Conservation (phyloP, 1,140 invertebrate species). For the Zeugodacus cucurbitae region DNA sequence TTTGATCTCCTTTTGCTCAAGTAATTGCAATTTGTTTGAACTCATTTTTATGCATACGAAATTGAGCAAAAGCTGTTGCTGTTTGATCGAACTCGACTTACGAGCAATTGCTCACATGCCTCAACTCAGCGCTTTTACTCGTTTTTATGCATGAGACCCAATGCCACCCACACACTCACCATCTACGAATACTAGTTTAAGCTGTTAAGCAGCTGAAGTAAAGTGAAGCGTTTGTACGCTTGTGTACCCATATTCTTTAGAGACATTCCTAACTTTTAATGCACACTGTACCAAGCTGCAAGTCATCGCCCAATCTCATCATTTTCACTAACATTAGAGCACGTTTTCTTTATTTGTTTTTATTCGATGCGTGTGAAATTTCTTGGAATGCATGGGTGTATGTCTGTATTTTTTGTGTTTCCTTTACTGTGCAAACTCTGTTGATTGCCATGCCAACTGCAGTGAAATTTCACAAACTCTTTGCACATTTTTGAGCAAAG, state of each 20-base stretch:
- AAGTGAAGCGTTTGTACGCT: neutral
- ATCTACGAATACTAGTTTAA: neutral
- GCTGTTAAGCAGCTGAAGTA: neutral
- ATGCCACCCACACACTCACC: neutral
- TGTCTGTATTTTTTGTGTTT: neutral
- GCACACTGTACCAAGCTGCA: neutral
- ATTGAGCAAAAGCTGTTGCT: too few relatives aligned
- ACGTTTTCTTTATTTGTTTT: constrained; percentile 28
- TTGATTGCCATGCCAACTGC: constrained; percentile 1
- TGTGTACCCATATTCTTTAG: neutral
- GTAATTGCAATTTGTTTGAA: too few relatives aligned
- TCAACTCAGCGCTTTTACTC: too few relatives aligned
- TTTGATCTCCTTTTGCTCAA: too few relatives aligned
- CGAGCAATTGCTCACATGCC: too few relatives aligned
- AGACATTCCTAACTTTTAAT: constrained; percentile 3
- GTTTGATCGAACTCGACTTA: too few relatives aligned
- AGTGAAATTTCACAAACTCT: constrained; percentile 13
- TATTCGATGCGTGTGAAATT: neutral
- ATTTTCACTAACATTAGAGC: constrained; percentile 27
- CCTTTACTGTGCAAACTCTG: neutral
- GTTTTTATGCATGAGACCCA: neutral
- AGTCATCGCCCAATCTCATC: neutral
- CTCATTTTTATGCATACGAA: too few relatives aligned
- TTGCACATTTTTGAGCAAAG: neutral
- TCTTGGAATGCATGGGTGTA: neutral